Evolutionary conservation across 2,888 invertebrate species (phyloP), one percentile per base, ranked within the genome.

Genomic region (Bursaphelenchus okinawaensis): DNA sequence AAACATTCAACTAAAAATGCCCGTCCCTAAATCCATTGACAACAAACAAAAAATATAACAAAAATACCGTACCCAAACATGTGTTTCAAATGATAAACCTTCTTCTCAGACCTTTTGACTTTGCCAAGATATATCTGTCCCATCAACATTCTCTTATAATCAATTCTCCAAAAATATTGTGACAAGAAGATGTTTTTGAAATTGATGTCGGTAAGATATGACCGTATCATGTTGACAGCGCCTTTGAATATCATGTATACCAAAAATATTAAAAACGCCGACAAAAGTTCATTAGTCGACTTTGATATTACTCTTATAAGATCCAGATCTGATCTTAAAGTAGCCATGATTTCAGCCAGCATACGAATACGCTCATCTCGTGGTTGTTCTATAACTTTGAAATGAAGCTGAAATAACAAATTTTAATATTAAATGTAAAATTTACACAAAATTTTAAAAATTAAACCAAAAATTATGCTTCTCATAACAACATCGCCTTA

Each of bases 161-260:
- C 80, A 23, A 81, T 80, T 62, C 69, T 65, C 78, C 77, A 78
- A 62, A 80, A 80, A 54, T 76, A 79, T 69, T 55, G 61, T 9
- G 76, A 76, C 4, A 76, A 64, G 54, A 74, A 80, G 29, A 62
- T 55, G 60, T 80, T 80, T 23, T 73, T 70, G 61, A 77, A 80
- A 7, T 77, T 74, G 26, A 80, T 69, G 63, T 80, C 72, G 19
- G 66, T 67, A 22, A 73, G 65, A 63, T 78, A 80, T 31, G 65
- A 74, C 7, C 59, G 52, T 6, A 78, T 76, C 73, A 73, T 75
- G 20, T 55, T 63, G 20, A 79, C 70, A 0, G 73, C 63, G 60
- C 77, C 74, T 4, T 74, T 71, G 62, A 80, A 78, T 20, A 80
- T 73, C 9, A 57, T 65, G 62, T 79, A 80, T 22, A 79, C 67